Percentiles rank a stretch among this genome's conserved stretches.
Conservation (phyloP, 2,113 vertebrate genomes). For the Donacobius atricapilla region DNA sequence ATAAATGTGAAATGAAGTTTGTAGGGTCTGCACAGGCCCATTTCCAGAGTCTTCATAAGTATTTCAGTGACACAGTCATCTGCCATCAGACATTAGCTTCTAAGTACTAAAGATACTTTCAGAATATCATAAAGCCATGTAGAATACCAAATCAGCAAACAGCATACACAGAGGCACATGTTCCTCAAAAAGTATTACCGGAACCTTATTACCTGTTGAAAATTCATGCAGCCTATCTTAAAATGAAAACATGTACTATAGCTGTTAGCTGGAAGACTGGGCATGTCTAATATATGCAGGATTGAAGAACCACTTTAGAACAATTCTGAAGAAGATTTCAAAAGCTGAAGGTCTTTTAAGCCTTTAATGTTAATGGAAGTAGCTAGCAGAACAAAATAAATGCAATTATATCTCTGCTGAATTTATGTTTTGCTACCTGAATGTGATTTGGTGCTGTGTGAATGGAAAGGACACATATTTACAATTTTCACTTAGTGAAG, state of each 20-base stretch:
- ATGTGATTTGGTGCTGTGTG: neutral
- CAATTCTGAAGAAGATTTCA: neutral
- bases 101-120: neutral
- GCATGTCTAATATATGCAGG: neutral
- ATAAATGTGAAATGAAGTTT: neutral
- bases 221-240: neutral
- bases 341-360: neutral
- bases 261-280: neutral
- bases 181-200: neutral
- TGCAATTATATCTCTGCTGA: neutral
- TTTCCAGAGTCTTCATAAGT: neutral
- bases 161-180: neutral
- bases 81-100: neutral
- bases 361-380: neutral
- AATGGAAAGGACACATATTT: neutral
- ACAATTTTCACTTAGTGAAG: neutral
- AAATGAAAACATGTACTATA: neutral
- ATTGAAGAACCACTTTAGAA: neutral
- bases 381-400: neutral
- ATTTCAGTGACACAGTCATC: neutral
- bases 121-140: neutral
- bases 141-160: neutral
- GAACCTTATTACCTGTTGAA: neutral
- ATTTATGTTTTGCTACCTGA: neutral
- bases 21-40: neutral